These are phyloP conservation scores for Muricea muricata DNA, from an alignment of 92 coral and sea anemone species.

Conservation along the genomic window DNA sequence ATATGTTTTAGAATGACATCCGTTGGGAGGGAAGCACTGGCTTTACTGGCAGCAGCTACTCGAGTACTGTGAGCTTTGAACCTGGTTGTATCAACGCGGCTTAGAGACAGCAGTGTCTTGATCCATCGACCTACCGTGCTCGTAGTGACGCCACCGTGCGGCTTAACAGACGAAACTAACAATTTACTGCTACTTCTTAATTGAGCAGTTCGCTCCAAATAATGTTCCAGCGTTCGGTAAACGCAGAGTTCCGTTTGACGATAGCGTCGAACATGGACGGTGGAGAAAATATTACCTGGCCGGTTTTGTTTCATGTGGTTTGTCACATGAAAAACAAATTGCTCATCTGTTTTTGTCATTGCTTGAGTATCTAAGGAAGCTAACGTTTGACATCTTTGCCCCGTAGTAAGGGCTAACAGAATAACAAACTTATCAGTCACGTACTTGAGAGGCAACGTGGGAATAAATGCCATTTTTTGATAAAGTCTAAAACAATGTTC, in stretches of 20 bases:
- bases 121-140: slow-evolving; percentile 60
- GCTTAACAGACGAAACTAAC: slow-evolving; percentile 61
- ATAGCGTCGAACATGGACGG: neutral
- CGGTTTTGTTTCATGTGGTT: slow-evolving; percentile 13
- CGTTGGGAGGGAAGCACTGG: slow-evolving; percentile 43
- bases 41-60: slow-evolving; percentile 63
- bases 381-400: slow-evolving; percentile 5
- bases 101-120: neutral
- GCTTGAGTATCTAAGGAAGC: neutral
- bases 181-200: slow-evolving; percentile 40
- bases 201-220: slow-evolving; percentile 22
- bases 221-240: neutral
- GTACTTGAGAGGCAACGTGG: neutral
- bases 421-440: neutral
- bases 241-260: neutral
- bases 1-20: slow-evolving; percentile 64
- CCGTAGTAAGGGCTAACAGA: slow-evolving; percentile 14
- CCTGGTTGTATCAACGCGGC: slow-evolving; percentile 39
- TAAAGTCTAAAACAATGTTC: neutral
- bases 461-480: no score
- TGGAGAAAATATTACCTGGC: neutral
- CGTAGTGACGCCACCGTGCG: slow-evolving; percentile 48
- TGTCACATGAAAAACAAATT: neutral
- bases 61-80: slow-evolving; percentile 62
- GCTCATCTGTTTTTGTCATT: neutral